Conservation (phyloP, 2,113 vertebrate genomes). For the Sebastes schlegelii region DNA sequence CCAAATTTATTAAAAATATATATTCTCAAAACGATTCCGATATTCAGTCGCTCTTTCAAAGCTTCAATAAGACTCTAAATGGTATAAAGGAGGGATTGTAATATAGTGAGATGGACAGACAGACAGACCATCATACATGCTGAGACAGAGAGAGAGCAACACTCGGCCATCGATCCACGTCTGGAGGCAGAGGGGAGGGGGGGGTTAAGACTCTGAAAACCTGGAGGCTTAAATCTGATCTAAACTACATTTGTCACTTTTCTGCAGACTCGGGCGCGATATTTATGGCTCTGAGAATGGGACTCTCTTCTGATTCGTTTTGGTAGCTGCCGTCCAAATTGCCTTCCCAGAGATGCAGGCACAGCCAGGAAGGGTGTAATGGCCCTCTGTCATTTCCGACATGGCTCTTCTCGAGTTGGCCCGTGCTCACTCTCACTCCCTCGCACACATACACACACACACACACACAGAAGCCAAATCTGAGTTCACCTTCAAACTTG, state of each 20-base stretch:
- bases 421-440: constrained; percentile 22
- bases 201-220: constrained; percentile 50
- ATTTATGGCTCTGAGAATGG: constrained; percentile 69
- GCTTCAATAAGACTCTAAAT: constrained; percentile 14
- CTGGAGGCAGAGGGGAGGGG: neutral
- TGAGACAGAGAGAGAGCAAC: constrained; percentile 20
- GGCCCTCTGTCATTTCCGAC: constrained; percentile 66
- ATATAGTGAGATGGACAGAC: constrained; percentile 22
- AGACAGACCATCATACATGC: neutral
- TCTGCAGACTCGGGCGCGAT: constrained; percentile 64
- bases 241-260: constrained; percentile 76
- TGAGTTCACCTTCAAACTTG: constrained; percentile 42
- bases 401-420: constrained; percentile 61
- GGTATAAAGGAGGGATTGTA: constrained; percentile 5
- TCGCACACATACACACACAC: neutral
- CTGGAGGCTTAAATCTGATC: constrained; percentile 67
- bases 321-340: constrained; percentile 73
- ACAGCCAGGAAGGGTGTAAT: constrained; percentile 61
- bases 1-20: too few species aligned
- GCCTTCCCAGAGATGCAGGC: constrained; percentile 59
- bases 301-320: constrained; percentile 75
- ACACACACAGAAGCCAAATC: constrained; percentile 20
- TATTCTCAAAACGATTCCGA: neutral
- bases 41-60: neutral
- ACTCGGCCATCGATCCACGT: constrained; percentile 44